Evolutionary conservation across 23 tunicate species (phyloP), one percentile per base, ranked within the genome.

Genomic region (Halocynthia roretzi): DNA sequence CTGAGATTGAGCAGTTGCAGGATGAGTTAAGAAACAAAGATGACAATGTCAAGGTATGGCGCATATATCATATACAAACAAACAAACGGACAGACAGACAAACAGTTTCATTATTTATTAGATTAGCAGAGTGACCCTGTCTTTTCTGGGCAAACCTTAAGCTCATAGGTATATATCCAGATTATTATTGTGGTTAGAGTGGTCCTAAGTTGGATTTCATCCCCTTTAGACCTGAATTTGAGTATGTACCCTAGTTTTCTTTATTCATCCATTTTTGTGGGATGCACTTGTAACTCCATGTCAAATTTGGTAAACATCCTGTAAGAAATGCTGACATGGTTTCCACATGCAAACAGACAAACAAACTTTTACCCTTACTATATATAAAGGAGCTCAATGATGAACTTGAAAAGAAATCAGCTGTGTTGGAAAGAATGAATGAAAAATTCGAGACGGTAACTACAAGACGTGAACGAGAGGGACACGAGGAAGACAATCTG

Each of bases 1-100:
- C 85, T 6, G 98, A 92, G 78, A 64, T 92, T 11, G 98, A 92
- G 70, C 78, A 60, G n/a, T 75, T 74, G 10, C 92, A 92, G 50
- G 92, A 86, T 7, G 98, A 92, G 14, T 48, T 77, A 17, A 78
- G 84, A 56, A 67, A 20, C 15, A 86, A 86, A 62, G 92, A 92
- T 10, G 98, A 92, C 69, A 86, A 82, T 71, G 22, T 78, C 5
- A 92, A 86, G 82, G 98, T 90, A 31, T 31, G 44, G n/a, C n/a
- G n/a, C n/a, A n/a, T n/a, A n/a, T n/a, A n/a, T n/a, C n/a, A n/a
- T n/a, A n/a, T n/a, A n/a, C n/a, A n/a, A n/a, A n/a, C n/a, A n/a
- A n/a, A n/a, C n/a, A n/a, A n/a, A n/a, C n/a, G n/a, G n/a, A n/a
- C n/a, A n/a, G n/a, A n/a, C n/a, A n/a, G n/a, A n/a, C n/a, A n/a